Base-by-base conservation (phyloP, 2,888 invertebrate species). In the Metallyticus violacea region DNA sequence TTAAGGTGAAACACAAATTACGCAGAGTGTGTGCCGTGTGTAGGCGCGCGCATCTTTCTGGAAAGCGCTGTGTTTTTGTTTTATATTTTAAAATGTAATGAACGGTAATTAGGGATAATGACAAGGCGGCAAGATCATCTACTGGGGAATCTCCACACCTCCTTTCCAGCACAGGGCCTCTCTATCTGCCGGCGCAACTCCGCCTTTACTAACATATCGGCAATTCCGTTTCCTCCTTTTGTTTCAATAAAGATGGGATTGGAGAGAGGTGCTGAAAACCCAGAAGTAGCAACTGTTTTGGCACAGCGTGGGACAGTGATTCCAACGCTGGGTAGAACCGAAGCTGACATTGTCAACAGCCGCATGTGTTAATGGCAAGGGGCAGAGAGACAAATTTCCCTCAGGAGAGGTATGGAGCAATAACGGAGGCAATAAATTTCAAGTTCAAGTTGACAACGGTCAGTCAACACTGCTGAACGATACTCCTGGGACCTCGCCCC, bases 41-140 rank as follows among this genome's bases (percentile, higher is more conserved):
- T 62, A 15, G 40, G 40, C 40, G 40, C 40, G 40, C 7, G 40
- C 26, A n/a, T n/a, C n/a, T 84, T 85, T 81, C 29, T 26, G 30
- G 81, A 81, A 29, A 77, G 62, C 22, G 40, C 1, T 22, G 28
- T 82, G 85, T 81, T 87, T 85, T 87, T 78, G 78, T 86, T 86
- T 86, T 85, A 62, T 81, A 81, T 81, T 81, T 83, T 83, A 83
- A 83, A 83, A 83, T 28, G 85, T 88, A 88, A 88, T 88, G 88
- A 88, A 81, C 85, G 80, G 88, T 87, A 87, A 88, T 88, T 88
- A 88, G 86, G 85, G 78, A 29, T 87, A 88, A 88, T 88, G 81
- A 88, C 86, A 88, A 85, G 86, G 88, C 88, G 88, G 88, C 83
- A 6, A 30, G 76, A n/a, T 79, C 82, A 26, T 29, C 86, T 81